phyloP scores from a whole-genome alignment of 2,888 invertebrate species.

The Torymus auratus region DNA sequence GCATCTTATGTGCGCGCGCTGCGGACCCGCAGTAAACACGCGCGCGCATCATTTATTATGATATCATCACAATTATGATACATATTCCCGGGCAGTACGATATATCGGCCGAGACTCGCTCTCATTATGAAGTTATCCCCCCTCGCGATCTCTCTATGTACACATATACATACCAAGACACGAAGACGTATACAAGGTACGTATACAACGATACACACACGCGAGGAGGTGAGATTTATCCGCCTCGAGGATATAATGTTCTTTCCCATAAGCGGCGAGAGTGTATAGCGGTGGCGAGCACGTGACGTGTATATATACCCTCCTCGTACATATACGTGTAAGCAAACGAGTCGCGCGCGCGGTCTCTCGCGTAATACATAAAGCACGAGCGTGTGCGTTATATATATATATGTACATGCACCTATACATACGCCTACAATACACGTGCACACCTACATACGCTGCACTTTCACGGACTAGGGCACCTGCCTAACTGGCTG shows the following conservation, averaged over 20 bases:
- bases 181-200: no score
- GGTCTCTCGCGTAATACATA: neutral
- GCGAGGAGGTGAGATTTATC: conserved; percentile 32
- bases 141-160: no score
- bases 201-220: neutral
- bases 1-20: no score
- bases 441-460: neutral
- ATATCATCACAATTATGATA: conserved; percentile 13
- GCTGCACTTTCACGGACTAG: conserved; percentile 56
- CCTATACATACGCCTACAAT: no score
- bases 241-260: conserved; percentile 2
- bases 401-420: no score
- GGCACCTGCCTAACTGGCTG: conserved; percentile 45
- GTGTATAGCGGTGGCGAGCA: neutral
- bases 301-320: conserved; percentile 5
- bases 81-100: neutral
- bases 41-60: neutral
- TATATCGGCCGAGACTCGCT: conserved; percentile 2
- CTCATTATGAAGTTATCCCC: conserved; percentile 18
- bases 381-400: neutral
- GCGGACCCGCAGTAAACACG: neutral
- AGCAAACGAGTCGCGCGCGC: conserved; percentile 1
- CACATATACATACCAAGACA: no score
- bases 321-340: neutral
- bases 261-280: neutral